Conservation (phyloP, 2,113 vertebrate genomes). For the Oceanites oceanicus region DNA sequence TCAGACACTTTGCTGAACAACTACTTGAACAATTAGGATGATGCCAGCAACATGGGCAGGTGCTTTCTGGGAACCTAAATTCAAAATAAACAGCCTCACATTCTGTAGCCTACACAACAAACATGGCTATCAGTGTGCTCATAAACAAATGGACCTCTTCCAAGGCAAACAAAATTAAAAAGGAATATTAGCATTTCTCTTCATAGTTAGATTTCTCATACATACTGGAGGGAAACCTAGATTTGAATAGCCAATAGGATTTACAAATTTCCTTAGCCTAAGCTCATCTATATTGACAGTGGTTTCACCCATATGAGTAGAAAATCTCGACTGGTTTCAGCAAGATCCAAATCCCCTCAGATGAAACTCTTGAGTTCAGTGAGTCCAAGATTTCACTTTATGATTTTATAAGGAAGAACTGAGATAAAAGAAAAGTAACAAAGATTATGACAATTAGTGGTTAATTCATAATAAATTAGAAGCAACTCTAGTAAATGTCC, state of each 20-base stretch:
- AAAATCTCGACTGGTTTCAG: background rate
- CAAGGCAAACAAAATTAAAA: background rate
- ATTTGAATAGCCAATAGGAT: background rate
- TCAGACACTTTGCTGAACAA: background rate
- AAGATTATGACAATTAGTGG: background rate
- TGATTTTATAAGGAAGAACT: background rate
- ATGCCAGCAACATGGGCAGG: background rate
- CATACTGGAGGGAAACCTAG: background rate
- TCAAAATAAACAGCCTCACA: background rate
- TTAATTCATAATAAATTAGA: background rate
- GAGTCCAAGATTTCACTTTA: background rate
- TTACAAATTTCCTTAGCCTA: background rate
- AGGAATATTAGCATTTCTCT: background rate
- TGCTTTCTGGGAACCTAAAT: background rate
- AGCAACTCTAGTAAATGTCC: background rate
- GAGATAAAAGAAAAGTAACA: background rate
- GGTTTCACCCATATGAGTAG: background rate
- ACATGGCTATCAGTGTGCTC: background rate
- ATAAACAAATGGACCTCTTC: background rate
- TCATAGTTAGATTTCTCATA: background rate
- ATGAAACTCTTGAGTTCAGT: background rate
- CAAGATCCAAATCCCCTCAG: background rate
- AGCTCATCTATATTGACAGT: background rate
- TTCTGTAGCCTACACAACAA: background rate
- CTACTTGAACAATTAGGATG: background rate